phyloP scores from a whole-genome alignment of 2,888 invertebrate species.

The Girardia tigrina region DNA sequence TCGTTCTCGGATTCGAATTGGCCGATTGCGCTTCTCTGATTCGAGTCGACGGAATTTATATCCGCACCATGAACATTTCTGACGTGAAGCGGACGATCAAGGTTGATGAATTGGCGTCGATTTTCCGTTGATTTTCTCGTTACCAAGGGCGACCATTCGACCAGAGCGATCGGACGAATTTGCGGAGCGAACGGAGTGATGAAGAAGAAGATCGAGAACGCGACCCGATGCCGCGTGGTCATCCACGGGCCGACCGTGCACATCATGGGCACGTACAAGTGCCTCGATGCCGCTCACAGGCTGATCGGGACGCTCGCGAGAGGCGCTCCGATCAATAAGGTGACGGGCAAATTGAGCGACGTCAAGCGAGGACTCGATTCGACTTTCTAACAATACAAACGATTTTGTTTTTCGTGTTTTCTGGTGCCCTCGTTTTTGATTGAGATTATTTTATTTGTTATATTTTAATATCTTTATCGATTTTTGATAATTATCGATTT shows the following conservation, averaged over 20 bases:
- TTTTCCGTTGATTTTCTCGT: not conserved
- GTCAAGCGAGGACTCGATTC: not conserved
- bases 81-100: conserved; percentile 54
- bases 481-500: too few species aligned
- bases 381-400: not conserved
- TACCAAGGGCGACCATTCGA: conserved; percentile 74
- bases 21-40: conserved; percentile 78
- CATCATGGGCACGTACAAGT: conserved; percentile 87
- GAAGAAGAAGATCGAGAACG: conserved; percentile 95
- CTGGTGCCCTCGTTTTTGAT: too few species aligned
- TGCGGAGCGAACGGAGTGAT: conserved; percentile 94
- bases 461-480: too few species aligned
- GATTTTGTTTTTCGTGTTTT: too few species aligned
- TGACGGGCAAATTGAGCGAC: conserved; percentile 61
- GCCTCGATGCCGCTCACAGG: conserved; percentile 79
- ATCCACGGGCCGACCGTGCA: conserved; percentile 88
- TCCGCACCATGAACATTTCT: conserved; percentile 88
- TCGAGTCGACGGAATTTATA: conserved; percentile 82
- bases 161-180: conserved; percentile 84
- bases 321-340: conserved; percentile 83
- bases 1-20: conserved; percentile 75
- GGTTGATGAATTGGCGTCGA: conserved; percentile 39
- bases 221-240: conserved; percentile 90
- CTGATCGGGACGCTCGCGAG: conserved; percentile 89
- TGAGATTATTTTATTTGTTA: too few species aligned